phyloP scores from a whole-genome alignment of 2,888 invertebrate genomes.

The Phortica magna region DNA sequence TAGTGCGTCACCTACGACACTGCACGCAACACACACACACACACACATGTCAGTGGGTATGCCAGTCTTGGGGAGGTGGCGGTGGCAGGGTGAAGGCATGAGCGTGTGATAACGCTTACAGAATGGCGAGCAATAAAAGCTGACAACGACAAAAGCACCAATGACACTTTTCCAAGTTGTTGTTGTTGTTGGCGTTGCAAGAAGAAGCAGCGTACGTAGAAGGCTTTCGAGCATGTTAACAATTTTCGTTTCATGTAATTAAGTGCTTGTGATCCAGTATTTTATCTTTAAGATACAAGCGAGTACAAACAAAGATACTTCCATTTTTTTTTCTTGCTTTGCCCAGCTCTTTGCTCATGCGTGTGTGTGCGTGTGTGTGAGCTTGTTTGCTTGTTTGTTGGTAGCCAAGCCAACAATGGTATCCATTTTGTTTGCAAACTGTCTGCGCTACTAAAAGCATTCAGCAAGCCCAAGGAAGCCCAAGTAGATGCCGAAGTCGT shows the following conservation, averaged over 20 bases:
- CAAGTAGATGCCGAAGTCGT: constrained; percentile 24
- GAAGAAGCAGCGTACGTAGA: background rate
- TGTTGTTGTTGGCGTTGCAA: background rate
- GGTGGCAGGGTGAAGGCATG: background rate
- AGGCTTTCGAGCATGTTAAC: constrained; percentile 58
- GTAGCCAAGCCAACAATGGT: constrained; percentile 38
- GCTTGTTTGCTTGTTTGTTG: constrained; percentile 47
- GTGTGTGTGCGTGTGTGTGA: constrained; percentile 14
- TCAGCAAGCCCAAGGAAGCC: constrained; percentile 56
- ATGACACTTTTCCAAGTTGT: constrained; percentile 7
- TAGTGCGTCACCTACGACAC: constrained; percentile 4
- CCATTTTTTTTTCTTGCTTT: background rate
- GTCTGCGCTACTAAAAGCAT: constrained; percentile 62
- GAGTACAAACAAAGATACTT: constrained; percentile 33
- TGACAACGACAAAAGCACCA: background rate
- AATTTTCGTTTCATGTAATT: constrained; percentile 71
- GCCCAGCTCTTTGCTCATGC: background rate
- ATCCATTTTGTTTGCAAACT: constrained; percentile 63
- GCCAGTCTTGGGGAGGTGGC: no score
- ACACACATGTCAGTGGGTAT: no score
- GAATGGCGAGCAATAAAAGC: background rate
- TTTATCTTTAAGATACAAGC: constrained; percentile 57
- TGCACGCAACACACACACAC: no score
- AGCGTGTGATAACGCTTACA: background rate
- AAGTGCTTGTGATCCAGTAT: constrained; percentile 71